These are phyloP conservation scores for Drosophila chauvacae DNA, from an alignment of 1,140 invertebrate species.

Conservation along the genomic window DNA sequence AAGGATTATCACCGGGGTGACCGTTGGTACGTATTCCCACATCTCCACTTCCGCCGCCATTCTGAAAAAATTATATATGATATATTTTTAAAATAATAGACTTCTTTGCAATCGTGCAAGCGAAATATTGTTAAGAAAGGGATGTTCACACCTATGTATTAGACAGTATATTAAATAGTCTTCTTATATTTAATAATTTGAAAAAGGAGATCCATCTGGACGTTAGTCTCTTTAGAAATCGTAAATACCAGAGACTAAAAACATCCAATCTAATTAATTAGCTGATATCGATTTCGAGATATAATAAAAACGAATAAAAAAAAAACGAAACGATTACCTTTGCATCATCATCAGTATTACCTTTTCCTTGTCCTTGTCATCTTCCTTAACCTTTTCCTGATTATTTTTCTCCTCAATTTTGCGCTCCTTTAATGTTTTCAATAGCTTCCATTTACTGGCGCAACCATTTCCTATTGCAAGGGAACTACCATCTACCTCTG, in stretches of 20 bases:
- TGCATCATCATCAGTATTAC: slow-evolving; percentile 43
- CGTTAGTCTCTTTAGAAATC: not conserved
- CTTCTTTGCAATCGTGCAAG: not conserved
- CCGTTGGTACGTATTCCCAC: slow-evolving; percentile 91
- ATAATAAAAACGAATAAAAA: not conserved
- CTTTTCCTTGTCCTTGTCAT: slow-evolving; percentile 89
- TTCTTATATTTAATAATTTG: not conserved
- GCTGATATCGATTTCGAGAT: not conserved
- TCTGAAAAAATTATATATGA: slow-evolving; percentile 85
- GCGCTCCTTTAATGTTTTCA: slow-evolving; percentile 94
- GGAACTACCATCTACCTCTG: slow-evolving; percentile 47
- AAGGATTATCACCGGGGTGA: slow-evolving; percentile 97
- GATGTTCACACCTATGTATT: not conserved
- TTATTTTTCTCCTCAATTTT: slow-evolving; percentile 93
- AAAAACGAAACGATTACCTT: slow-evolving; percentile 85
- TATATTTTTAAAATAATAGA: not conserved
- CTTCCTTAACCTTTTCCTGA: slow-evolving; percentile 87
- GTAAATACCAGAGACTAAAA: not conserved
- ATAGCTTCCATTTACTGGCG: slow-evolving; percentile 93
- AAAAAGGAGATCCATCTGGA: not conserved
- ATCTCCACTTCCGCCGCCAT: slow-evolving; percentile 91
- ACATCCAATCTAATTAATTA: not conserved
- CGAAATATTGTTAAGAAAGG: not conserved
- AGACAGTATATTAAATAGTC: not conserved
- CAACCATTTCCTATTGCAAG: slow-evolving; percentile 38